Evolutionary conservation across 1,140 invertebrate species (phyloP).

Genomic region (Polypedilum vanderplanki): DNA sequence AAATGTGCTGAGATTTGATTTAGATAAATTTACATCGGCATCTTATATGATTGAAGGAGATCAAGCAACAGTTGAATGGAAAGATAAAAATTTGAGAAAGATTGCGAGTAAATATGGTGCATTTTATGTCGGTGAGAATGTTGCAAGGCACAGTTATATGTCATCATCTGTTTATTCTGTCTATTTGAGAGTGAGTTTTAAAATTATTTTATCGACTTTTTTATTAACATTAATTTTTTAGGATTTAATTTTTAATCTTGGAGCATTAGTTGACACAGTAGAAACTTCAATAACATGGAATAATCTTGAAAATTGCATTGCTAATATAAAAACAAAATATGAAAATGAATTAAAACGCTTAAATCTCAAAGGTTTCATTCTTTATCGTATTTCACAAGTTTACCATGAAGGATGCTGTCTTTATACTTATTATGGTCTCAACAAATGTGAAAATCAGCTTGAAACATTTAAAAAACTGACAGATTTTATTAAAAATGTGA

Average conservation of each 20-base stretch:
- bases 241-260: slow-evolving; percentile 86
- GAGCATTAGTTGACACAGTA: slow-evolving; percentile 90
- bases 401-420: slow-evolving; percentile 95
- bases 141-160: slow-evolving; percentile 91
- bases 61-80: slow-evolving; percentile 59
- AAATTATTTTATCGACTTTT: neutral
- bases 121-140: slow-evolving; percentile 81
- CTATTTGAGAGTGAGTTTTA: neutral
- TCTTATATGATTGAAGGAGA: slow-evolving; percentile 89
- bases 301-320: too few relatives aligned
- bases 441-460: slow-evolving; percentile 69
- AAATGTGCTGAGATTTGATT: slow-evolving; percentile 80
- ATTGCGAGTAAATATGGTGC: slow-evolving; percentile 70
- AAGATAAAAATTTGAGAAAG: slow-evolving; percentile 75
- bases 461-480: slow-evolving; percentile 76
- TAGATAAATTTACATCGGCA: slow-evolving; percentile 78
- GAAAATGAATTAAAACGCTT: too few relatives aligned
- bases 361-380: too few relatives aligned
- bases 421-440: slow-evolving; percentile 97
- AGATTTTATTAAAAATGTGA: slow-evolving; percentile 80
- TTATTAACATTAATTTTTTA: slow-evolving; percentile 43
- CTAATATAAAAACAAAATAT: too few relatives aligned
- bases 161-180: neutral
- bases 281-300: slow-evolving; percentile 97
- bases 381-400: slow-evolving; percentile 74